Evolutionary conservation across 2,888 invertebrate species (phyloP).

Genomic region (Elysia crispata): DNA sequence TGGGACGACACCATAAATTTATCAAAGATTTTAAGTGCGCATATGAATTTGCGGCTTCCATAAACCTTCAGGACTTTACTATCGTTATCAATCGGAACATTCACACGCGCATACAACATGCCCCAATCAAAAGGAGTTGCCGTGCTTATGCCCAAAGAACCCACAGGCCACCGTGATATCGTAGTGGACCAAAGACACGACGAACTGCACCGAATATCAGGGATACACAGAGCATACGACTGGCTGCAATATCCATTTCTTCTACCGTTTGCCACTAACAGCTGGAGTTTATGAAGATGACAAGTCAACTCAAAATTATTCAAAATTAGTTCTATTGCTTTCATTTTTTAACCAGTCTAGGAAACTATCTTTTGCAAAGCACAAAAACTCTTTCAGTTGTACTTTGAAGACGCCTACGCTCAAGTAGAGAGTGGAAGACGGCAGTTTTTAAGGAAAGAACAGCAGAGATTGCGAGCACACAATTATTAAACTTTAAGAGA

Average conservation of each 20-base stretch:
- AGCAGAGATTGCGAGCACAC: too few species aligned
- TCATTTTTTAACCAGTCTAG: too few species aligned
- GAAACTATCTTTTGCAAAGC: too few species aligned
- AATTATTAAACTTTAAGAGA: too few species aligned
- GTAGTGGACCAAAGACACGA: not conserved
- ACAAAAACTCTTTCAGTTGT: too few species aligned
- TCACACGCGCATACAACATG: not conserved
- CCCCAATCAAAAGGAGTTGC: not conserved
- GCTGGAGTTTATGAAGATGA: too few species aligned
- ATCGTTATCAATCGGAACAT: not conserved
- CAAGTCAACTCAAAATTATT: too few species aligned
- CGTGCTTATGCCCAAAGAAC: conserved; percentile 13
- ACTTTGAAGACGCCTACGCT: too few species aligned
- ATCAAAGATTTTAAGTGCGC: not conserved
- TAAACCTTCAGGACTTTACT: not conserved
- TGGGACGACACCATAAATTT: not conserved
- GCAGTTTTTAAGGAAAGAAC: too few species aligned
- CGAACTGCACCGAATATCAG: not conserved
- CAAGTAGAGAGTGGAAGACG: too few species aligned
- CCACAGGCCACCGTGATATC: not conserved
- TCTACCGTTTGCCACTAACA: conserved; percentile 45
- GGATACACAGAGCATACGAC: not conserved
- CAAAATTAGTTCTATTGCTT: too few species aligned
- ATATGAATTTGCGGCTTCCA: conserved; percentile 5
- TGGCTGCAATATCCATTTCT: conserved; percentile 1